Conservation (phyloP, 2,888 invertebrate genomes). For the Coremacera marginata region DNA sequence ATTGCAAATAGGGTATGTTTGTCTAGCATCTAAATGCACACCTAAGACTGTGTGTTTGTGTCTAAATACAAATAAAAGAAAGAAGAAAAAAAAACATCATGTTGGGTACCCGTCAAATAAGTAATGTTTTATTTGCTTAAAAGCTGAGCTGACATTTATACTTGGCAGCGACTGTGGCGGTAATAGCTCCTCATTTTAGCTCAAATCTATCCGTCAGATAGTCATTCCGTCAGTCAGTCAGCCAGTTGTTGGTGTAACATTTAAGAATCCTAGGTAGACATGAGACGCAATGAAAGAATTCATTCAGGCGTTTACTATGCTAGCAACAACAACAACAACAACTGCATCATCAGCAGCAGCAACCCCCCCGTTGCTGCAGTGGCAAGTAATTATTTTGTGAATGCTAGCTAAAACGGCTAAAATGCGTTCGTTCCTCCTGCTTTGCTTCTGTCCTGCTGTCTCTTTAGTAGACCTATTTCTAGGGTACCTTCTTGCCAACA, state of each 20-base stretch:
- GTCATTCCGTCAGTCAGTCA: neutral
- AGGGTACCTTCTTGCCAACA: neutral
- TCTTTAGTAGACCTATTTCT: neutral
- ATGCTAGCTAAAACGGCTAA: constrained; percentile 32
- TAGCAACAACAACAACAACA: constrained; percentile 2
- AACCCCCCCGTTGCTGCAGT: neutral
- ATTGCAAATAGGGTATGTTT: constrained; percentile 24
- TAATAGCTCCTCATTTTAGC: neutral
- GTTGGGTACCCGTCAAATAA: constrained; percentile 1
- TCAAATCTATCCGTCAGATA: neutral
- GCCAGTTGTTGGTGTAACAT: constrained; percentile 3
- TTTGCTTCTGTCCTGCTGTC: neutral
- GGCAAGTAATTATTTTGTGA: constrained; percentile 37
- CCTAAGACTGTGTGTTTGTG: too few species aligned
- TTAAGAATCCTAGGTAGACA: constrained; percentile 11
- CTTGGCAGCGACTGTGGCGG: neutral
- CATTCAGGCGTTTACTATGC: constrained; percentile 30
- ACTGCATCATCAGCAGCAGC: neutral
- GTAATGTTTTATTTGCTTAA: constrained; percentile 26
- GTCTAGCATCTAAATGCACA: neutral
- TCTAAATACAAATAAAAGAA: too few species aligned
- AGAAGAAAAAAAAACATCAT: neutral
- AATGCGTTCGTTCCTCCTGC: constrained; percentile 30
- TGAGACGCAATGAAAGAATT: constrained; percentile 30
- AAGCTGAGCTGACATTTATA: constrained; percentile 27